Conservation (phyloP, 2,113 vertebrate genomes). For the Bungarus multicinctus region DNA sequence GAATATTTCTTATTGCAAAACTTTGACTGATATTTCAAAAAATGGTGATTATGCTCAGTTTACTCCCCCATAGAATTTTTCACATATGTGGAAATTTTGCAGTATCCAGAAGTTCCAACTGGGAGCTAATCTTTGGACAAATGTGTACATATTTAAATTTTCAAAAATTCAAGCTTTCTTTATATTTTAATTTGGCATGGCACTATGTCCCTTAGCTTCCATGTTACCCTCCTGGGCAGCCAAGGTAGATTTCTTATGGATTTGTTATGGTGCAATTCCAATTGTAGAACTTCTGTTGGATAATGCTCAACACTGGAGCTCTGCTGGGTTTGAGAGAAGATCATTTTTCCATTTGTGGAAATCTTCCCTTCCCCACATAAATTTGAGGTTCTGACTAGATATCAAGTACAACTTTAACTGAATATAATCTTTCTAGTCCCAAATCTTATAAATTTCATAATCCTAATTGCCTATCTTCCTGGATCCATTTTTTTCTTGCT, state of each 20-base stretch:
- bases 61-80: slow-evolving; percentile 69
- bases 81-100: slow-evolving; percentile 60
- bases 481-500: background rate
- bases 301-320: background rate
- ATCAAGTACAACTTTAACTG: background rate
- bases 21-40: background rate
- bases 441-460: background rate
- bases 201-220: background rate
- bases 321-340: background rate
- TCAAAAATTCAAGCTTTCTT: background rate
- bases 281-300: background rate
- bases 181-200: background rate
- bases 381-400: background rate
- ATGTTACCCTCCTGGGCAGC: background rate
- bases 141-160: background rate
- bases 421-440: background rate
- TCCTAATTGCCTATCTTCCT: background rate
- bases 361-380: background rate
- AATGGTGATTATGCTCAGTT: background rate
- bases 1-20: background rate
- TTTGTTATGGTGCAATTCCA: background rate
- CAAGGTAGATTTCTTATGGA: background rate
- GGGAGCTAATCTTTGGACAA: background rate
- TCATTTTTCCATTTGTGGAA: background rate
- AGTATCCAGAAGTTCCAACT: background rate